These are phyloP conservation scores for Ptychoptera albimana DNA, from an alignment of 2,888 invertebrate species.

Conservation along the genomic window DNA sequence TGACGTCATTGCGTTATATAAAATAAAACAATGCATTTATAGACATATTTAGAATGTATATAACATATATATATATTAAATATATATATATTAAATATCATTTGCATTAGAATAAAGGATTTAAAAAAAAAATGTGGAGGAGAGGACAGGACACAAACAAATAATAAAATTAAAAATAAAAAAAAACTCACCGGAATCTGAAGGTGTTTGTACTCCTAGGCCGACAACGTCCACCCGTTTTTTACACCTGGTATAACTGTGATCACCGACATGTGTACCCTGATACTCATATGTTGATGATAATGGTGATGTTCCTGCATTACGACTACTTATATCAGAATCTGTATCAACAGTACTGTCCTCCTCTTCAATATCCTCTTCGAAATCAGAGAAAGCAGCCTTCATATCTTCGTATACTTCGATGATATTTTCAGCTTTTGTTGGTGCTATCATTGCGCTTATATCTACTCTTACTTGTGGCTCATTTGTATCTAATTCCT, in stretches of 20 bases:
- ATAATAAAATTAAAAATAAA: constrained; percentile 2
- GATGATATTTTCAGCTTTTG: neutral
- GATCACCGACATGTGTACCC: constrained; percentile 33
- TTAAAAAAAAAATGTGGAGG: too few species aligned
- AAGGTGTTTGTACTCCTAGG: constrained; percentile 71
- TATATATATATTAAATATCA: too few species aligned
- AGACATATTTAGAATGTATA: too few species aligned
- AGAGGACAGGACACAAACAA: too few species aligned
- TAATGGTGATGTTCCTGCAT: neutral
- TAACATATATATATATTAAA: too few species aligned
- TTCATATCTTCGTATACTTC: neutral
- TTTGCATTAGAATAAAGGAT: too few species aligned
- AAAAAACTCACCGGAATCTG: constrained; percentile 65
- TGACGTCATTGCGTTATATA: too few species aligned
- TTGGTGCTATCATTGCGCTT: neutral
- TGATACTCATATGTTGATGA: constrained; percentile 4
- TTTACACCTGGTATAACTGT: constrained; percentile 52
- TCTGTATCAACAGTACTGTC: constrained; percentile 9
- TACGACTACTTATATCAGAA: constrained; percentile 12
- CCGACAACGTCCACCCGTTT: constrained; percentile 38
- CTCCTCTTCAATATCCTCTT: constrained; percentile 11
- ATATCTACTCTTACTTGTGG: neutral
- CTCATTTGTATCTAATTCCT: constrained; percentile 20
- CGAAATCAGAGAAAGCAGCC: neutral
- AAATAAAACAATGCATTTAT: too few species aligned